phyloP scores from a whole-genome alignment of 2,888 invertebrate species.

The Drosophila mercatorum region DNA sequence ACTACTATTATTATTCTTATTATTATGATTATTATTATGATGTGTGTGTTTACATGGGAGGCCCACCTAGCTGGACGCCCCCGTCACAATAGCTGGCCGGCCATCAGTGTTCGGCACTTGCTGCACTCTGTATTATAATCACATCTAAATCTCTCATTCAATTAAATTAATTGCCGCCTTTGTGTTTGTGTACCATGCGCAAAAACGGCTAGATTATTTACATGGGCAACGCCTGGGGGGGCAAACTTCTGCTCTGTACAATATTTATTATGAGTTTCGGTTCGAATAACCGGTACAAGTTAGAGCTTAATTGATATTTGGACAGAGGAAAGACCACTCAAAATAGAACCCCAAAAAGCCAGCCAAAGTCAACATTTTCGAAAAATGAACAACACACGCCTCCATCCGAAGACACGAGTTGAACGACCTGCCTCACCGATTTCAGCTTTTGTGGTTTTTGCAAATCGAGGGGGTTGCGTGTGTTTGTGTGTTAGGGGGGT shows the following conservation, averaged over 20 bases:
- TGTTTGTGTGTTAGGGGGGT: background rate
- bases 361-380: slow-evolving; percentile 15
- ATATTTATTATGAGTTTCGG: slow-evolving; percentile 37
- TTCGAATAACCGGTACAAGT: slow-evolving; percentile 21
- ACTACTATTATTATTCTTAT: slow-evolving; percentile 32
- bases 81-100: background rate
- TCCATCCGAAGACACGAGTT: slow-evolving; percentile 15
- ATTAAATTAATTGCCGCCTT: slow-evolving; percentile 72
- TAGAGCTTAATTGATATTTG: slow-evolving; percentile 49
- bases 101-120: slow-evolving; percentile 19
- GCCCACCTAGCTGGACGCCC: slow-evolving; percentile 4
- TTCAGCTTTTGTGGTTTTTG: slow-evolving; percentile 15
- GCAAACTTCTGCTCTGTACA: slow-evolving; percentile 18
- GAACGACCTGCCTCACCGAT: slow-evolving; percentile 28
- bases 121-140: slow-evolving; percentile 57
- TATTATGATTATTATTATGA: slow-evolving; percentile 40
- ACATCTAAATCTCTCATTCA: slow-evolving; percentile 65
- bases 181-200: slow-evolving; percentile 53
- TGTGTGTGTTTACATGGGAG: slow-evolving; percentile 41
- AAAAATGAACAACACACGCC: slow-evolving; percentile 33
- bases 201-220: slow-evolving; percentile 57
- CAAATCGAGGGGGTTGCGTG: slow-evolving; percentile 6
- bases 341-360: slow-evolving; percentile 28
- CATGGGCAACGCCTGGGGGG: slow-evolving; percentile 20
- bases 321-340: slow-evolving; percentile 18